These are phyloP conservation scores for Drosophila navojoa DNA, from an alignment of 1,140 invertebrate genomes.

Conservation along the genomic window DNA sequence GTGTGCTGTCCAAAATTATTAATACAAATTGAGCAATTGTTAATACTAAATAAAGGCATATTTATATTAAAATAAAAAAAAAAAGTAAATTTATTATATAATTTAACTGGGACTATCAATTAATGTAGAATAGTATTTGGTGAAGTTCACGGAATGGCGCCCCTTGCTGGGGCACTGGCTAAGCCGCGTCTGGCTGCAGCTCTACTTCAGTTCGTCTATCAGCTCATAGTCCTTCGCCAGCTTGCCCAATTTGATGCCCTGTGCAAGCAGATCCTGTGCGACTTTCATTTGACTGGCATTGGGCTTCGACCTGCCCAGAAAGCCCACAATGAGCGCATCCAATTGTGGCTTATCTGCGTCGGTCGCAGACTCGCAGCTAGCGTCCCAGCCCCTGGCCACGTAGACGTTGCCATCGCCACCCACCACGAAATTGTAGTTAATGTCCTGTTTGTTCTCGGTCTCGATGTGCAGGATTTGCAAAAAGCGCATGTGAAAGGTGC, in stretches of 20 bases:
- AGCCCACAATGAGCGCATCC: slow-evolving; percentile 49
- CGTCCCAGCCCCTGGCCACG: slow-evolving; percentile 88
- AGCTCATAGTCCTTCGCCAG: slow-evolving; percentile 86
- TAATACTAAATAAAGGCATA: slow-evolving; percentile 44
- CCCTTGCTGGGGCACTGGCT: background rate
- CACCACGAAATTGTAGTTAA: slow-evolving; percentile 91
- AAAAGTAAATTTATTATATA: background rate
- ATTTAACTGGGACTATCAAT: background rate
- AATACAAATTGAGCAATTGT: slow-evolving; percentile 5
- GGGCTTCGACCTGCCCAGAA: slow-evolving; percentile 40
- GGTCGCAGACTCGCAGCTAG: slow-evolving; percentile 73
- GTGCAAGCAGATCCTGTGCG: slow-evolving; percentile 76
- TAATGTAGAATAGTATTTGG: slow-evolving; percentile 22
- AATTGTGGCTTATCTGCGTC: background rate
- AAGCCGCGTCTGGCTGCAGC: background rate
- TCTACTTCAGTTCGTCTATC: slow-evolving; percentile 84
- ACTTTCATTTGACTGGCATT: slow-evolving; percentile 39
- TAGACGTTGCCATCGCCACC: slow-evolving; percentile 89
- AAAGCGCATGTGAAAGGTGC: slow-evolving; percentile 76
- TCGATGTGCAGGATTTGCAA: slow-evolving; percentile 88
- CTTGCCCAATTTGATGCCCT: slow-evolving; percentile 85
- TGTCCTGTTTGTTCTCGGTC: slow-evolving; percentile 85
- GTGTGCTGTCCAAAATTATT: slow-evolving; percentile 52
- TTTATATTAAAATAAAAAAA: slow-evolving; percentile 24
- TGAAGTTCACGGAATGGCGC: background rate